Evolutionary conservation across 2,113 vertebrate genomes (phyloP), one percentile per base, ranked within the genome.

Genomic region (Copsychus sechellarum): DNA sequence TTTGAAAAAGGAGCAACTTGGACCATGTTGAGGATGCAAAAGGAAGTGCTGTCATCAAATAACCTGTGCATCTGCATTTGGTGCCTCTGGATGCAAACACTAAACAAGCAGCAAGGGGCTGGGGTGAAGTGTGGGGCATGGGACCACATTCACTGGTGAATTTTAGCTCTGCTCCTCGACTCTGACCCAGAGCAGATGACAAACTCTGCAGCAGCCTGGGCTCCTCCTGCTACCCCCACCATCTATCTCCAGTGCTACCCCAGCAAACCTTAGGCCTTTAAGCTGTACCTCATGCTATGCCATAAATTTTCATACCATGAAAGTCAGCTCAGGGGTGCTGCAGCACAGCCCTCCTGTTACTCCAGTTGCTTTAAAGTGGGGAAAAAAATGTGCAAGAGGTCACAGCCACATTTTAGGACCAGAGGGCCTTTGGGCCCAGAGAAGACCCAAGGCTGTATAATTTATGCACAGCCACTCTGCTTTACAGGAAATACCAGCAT

Each of bases 201-300:
- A 80, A 83, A 82, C 4, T 2, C 53, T 20, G 1, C 65, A 48
- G 26, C 74, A 92, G 47, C 48, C 57, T 79, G 66, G 48, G 56
- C 10, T 87, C 23, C 43, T 91, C 40, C 60, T 64, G 48, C 86
- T 67, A 12, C 22, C 36, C 58, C 23, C 21, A 29, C 51, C 24
- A 9, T 36, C 79, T 7, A 6, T 76, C 57, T 90, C 40, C 31
- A 51, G 17, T 36, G 28, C 61, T 90, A 12, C 17, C 61, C 84
- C 48, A 79, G 60, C 24, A 79, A 87, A 81, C 81, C 36, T 87
- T 71, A 87, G 92, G 87, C 51, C 60, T 94, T 89, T 89, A 91
- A 87, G 86, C 56, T 85, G 53, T 81, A 84, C 69, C 57, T 85
- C 70, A 69, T 67, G 65, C 48, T 91, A 12, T 13, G 48, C 78